Base-by-base conservation (phyloP, 2,113 vertebrate species). In the Dasyurus viverrinus region DNA sequence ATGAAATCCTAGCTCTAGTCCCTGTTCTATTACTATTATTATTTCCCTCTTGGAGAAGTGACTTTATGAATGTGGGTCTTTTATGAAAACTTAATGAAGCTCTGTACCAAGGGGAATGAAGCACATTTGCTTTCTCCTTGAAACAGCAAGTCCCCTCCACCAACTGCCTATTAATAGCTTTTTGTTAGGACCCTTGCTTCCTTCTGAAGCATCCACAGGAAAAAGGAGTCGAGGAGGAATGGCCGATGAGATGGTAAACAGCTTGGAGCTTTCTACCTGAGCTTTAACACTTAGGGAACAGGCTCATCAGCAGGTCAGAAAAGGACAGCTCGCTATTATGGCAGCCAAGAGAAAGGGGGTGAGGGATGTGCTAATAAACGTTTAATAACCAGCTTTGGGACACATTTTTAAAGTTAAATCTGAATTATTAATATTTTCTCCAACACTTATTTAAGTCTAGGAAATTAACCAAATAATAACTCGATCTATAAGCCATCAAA, bases 11-110 rank as follows among this genome's bases (percentile, higher is more conserved):
- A 84, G n/a, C 68, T 84, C 68, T 7, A 8, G 68, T 84, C 68
- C 60, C 53, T 89, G 55, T 95, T 92, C 57, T 92, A 90, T 92
- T 96, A 97, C 0, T 36, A 54, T 36, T 25, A 97, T 26, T 26
- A 89, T 96, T 97, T 97, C 57, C 91, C 90, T 91, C 97, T 96
- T 9, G 42, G 50, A 96, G 94, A 93, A 53, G 92, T 93, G 90
- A 97, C 90, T 98, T 98, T 97, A 98, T 97, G 98, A 98, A 98
- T 98, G 92, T 53, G 96, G 93, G 90, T 98, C 93, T 96, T 95
- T 92, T 94, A 98, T 98, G 94, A 98, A 98, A 98, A 94, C 90
- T 97, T 98, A 95, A 98, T 97, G 94, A 97, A 57, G 36, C 46
- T 97, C 93, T 94, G 92, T 97, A 12, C 97, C 96, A 97, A 94